A percentile compares a stretch with the other conserved stretches of the same genome.
Evolutionary conservation across 2,797 vertebrate species (phyloP).

Genomic region (Miichthys miiuy): DNA sequence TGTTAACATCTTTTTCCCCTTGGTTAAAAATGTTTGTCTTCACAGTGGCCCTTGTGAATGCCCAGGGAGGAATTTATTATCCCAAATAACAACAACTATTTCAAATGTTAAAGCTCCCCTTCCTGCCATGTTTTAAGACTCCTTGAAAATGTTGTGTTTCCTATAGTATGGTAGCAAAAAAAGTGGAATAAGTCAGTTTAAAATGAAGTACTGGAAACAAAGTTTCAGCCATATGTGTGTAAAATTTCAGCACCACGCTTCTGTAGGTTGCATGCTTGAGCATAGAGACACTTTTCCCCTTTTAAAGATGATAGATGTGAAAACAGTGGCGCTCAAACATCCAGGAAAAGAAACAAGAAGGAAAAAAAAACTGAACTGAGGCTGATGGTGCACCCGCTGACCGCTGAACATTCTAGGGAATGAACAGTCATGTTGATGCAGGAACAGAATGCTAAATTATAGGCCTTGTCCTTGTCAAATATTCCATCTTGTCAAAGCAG

Average conservation of each 20-base stretch:
- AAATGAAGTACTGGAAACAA: not conserved
- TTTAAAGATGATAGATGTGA: not conserved
- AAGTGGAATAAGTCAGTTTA: not conserved
- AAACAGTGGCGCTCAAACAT: not conserved
- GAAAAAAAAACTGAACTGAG: not conserved
- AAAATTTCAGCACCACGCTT: not conserved
- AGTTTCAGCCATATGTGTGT: no score
- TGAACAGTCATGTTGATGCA: conserved; percentile 8
- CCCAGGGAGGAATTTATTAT: not conserved
- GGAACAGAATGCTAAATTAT: conserved; percentile 11
- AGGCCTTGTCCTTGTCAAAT: conserved; percentile 3
- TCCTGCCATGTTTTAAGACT: not conserved
- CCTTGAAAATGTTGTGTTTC: not conserved
- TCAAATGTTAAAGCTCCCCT: not conserved
- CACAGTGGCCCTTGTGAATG: not conserved
- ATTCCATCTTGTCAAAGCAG: conserved; percentile 11
- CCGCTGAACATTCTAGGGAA: not conserved
- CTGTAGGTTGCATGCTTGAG: no score
- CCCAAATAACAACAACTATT: not conserved
- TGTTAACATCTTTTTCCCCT: conserved; percentile 14
- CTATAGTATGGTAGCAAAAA: not conserved
- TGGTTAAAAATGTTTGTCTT: conserved; percentile 4
- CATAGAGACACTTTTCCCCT: not conserved
- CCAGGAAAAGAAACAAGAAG: not conserved
- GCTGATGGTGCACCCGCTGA: not conserved